Evolutionary conservation across 2,888 invertebrate species (phyloP).

Genomic region (Buathra laborator): DNA sequence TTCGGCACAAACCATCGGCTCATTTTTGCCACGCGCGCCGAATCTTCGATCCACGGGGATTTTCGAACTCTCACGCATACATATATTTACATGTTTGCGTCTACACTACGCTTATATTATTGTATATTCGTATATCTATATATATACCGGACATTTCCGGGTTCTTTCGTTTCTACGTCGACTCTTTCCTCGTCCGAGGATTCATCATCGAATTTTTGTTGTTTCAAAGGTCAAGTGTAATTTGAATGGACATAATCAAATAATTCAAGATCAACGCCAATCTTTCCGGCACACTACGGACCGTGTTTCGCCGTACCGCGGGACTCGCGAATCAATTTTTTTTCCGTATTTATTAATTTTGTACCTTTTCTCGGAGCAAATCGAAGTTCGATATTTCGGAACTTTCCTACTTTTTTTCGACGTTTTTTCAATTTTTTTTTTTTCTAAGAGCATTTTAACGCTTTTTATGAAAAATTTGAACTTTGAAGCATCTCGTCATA

Average conservation of each 20-base stretch:
- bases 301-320: background rate
- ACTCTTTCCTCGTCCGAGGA: background rate
- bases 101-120: no score
- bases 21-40: background rate
- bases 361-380: background rate
- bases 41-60: background rate
- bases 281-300: background rate
- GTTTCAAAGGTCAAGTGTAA: slow-evolving; percentile 37
- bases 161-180: background rate
- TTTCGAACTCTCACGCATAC: background rate
- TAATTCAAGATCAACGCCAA: slow-evolving; percentile 28
- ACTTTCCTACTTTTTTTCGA: background rate
- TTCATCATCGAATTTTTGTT: background rate
- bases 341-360: background rate
- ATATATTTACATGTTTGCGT: background rate
- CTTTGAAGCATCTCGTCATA: no score
- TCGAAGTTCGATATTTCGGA: no score
- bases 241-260: slow-evolving; percentile 1
- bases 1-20: background rate
- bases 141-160: background rate
- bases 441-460: background rate
- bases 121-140: no score
- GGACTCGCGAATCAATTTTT: background rate
- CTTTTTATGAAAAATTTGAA: no score
- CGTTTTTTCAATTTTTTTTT: background rate